Conservation (phyloP, 2,888 invertebrate species). For the Rotaria macrura region DNA sequence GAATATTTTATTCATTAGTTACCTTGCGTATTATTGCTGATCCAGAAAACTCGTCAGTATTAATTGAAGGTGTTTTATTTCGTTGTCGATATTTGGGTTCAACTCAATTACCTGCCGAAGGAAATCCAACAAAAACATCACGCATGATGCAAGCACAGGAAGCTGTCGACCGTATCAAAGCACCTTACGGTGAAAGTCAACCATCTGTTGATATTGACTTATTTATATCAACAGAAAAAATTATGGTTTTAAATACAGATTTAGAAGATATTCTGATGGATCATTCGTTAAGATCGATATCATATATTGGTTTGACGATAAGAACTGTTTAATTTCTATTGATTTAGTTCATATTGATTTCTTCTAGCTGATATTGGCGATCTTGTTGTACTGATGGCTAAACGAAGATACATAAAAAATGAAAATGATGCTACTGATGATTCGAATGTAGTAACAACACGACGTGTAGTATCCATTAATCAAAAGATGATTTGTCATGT, state of each 20-base stretch:
- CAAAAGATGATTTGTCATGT: conserved; percentile 95
- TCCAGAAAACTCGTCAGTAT: conserved; percentile 66
- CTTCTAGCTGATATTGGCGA: conserved; percentile 82
- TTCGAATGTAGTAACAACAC: conserved; percentile 35
- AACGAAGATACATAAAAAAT: conserved; percentile 58
- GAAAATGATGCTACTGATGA: background rate
- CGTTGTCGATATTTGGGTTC: conserved; percentile 92
- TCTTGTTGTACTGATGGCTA: conserved; percentile 91
- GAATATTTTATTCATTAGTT: background rate
- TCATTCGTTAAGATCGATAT: conserved; percentile 90
- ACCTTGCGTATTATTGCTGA: conserved; percentile 34
- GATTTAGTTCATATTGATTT: no score
- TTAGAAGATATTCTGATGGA: conserved; percentile 98
- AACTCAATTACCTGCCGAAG: conserved; percentile 62
- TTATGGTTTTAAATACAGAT: conserved; percentile 98
- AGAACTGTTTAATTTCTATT: background rate
- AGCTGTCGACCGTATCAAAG: conserved; percentile 95
- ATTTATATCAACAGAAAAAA: conserved; percentile 98
- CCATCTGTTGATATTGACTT: conserved; percentile 97
- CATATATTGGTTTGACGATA: conserved; percentile 62
- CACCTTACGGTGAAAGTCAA: conserved; percentile 92
- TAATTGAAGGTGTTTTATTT: conserved; percentile 96
- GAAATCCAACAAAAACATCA: conserved; percentile 93
- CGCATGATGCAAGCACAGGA: conserved; percentile 99
- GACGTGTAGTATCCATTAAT: conserved; percentile 38